Conservation (phyloP, 2,888 invertebrate species). For the Epinotia ramella region DNA sequence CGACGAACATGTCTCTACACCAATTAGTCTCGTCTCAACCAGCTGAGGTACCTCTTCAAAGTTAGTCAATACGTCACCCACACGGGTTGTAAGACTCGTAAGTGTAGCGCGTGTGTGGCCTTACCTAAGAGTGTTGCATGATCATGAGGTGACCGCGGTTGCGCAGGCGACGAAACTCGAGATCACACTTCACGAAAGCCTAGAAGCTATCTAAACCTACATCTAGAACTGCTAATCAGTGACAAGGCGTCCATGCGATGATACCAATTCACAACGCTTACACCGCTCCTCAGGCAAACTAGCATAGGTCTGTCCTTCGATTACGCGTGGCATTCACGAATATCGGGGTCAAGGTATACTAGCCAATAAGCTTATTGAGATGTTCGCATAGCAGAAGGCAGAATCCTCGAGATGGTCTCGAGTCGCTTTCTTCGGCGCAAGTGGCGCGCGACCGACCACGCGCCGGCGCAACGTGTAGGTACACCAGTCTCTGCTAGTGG, state of each 20-base stretch:
- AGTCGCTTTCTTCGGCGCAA: constrained; percentile 71
- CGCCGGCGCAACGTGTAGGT: background rate
- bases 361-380: background rate
- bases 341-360: background rate
- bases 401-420: constrained; percentile 40
- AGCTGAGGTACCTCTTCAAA: background rate
- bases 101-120: background rate
- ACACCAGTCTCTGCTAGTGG: background rate
- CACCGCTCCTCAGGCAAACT: background rate
- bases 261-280: background rate
- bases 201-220: background rate
- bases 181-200: background rate
- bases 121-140: background rate
- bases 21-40: background rate
- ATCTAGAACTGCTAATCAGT: background rate
- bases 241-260: background rate
- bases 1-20: too few species aligned
- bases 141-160: background rate
- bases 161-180: background rate
- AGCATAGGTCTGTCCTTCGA: background rate
- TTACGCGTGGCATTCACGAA: background rate
- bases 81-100: background rate
- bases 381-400: background rate
- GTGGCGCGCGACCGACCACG: constrained; percentile 67
- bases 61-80: background rate